Conservation (phyloP, 2,888 invertebrate genomes). For the Entomobrya multifasciata region DNA sequence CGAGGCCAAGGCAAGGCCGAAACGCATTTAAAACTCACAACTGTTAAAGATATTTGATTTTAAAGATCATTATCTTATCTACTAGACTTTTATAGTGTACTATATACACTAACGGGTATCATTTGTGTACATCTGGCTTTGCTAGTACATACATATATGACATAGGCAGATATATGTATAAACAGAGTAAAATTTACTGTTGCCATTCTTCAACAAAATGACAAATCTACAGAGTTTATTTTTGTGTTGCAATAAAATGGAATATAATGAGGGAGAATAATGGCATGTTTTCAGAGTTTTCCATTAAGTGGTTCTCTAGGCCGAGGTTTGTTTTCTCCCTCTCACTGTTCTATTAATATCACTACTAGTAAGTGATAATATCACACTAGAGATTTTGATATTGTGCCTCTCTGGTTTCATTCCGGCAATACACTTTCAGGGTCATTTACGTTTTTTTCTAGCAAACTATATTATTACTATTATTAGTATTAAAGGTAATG, state of each 20-base stretch:
- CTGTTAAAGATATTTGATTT: no score
- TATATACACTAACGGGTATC: no score
- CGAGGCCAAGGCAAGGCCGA: no score
- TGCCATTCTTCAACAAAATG: slow-evolving; percentile 35
- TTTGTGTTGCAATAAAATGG: slow-evolving; percentile 42
- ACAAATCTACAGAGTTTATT: slow-evolving; percentile 1
- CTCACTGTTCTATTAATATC: slow-evolving; percentile 35
- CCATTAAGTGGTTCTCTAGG: slow-evolving; percentile 56
- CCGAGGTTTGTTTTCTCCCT: slow-evolving; percentile 40
- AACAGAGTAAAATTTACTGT: no score
- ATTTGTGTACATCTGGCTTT: no score
- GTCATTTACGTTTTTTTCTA: slow-evolving; percentile 47
- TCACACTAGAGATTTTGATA: slow-evolving; percentile 47
- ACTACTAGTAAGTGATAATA: slow-evolving; percentile 11
- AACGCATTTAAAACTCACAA: no score
- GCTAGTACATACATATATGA: no score
- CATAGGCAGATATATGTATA: no score
- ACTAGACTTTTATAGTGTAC: no score
- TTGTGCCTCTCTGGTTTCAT: not conserved
- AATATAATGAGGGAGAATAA: slow-evolving; percentile 43
- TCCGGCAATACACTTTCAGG: slow-evolving; percentile 38
- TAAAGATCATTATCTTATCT: no score
- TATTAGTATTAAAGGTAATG: not conserved
- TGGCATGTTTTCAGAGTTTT: slow-evolving; percentile 39
- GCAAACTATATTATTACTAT: slow-evolving; percentile 22